Percentiles rank a stretch among this genome's conserved stretches.
These are phyloP conservation scores for Lagopus muta DNA, from an alignment of 2,113 vertebrate genomes.

Conservation along the genomic window DNA sequence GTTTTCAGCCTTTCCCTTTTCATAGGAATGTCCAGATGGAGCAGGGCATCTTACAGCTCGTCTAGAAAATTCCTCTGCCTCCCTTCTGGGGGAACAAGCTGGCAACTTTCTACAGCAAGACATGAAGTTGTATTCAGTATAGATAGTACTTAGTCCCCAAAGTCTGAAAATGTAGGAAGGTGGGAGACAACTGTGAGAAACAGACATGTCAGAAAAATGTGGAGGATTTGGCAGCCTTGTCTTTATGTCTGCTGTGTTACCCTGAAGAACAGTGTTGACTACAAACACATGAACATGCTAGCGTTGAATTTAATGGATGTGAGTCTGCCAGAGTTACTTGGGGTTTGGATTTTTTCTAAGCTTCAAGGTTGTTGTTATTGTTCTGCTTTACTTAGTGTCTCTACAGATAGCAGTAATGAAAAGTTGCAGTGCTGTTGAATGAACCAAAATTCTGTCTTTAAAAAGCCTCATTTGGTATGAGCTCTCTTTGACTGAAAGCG, in stretches of 20 bases:
- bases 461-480: not conserved
- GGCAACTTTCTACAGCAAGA: not conserved
- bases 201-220: slow-evolving; percentile 68
- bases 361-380: not conserved
- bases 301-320: not conserved
- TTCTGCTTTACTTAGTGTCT: not conserved
- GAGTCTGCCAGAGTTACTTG: not conserved
- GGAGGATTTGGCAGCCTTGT: slow-evolving; percentile 63
- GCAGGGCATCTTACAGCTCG: not conserved
- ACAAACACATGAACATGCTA: slow-evolving; percentile 44
- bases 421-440: not conserved
- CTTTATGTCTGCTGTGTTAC: slow-evolving; percentile 53
- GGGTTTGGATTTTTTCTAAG: not conserved
- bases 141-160: slow-evolving; percentile 44
- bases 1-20: not conserved
- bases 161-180: slow-evolving; percentile 72
- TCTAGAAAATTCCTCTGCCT: not conserved
- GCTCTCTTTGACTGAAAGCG: not conserved
- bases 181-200: slow-evolving; percentile 74
- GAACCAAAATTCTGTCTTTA: not conserved
- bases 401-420: not conserved
- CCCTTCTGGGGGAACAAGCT: not conserved
- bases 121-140: slow-evolving; percentile 40
- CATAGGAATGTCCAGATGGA: not conserved
- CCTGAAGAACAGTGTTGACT: slow-evolving; percentile 43